phyloP scores from a whole-genome alignment of 1,140 invertebrate species.

The Pseudomyrmex flavicornis region DNA sequence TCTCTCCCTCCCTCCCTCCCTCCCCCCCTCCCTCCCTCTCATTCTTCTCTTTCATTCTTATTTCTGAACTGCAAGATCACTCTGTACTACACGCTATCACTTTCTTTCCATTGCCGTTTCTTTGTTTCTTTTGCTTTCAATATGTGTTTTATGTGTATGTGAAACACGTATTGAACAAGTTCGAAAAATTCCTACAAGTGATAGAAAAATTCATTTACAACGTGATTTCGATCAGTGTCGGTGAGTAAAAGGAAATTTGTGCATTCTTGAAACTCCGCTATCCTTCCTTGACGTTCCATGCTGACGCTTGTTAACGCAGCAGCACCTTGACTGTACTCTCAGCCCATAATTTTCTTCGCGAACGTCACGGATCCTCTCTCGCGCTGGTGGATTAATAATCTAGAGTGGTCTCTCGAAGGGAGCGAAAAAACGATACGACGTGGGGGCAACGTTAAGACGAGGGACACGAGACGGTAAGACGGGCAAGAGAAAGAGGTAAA shows the following conservation, averaged over 20 bases:
- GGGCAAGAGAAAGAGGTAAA: conserved; percentile 28
- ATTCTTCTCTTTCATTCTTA: conserved; percentile 56
- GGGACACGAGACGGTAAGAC: not conserved
- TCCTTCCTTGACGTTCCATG: conserved; percentile 30
- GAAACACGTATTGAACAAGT: conserved; percentile 6
- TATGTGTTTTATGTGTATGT: not conserved
- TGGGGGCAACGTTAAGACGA: conserved; percentile 57
- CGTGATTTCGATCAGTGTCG: too few relatives aligned
- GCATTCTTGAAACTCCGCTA: conserved; percentile 51
- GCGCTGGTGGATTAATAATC: conserved; percentile 75
- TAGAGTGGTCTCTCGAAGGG: conserved; percentile 61
- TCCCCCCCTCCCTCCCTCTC: conserved; percentile 54
- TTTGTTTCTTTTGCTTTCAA: conserved; percentile 39
- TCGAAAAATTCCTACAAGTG: conserved; percentile 21
- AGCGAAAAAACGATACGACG: conserved; percentile 69
- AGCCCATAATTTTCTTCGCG: conserved; percentile 70
- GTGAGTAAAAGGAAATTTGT: conserved; percentile 15
- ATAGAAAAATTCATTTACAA: conserved; percentile 79
- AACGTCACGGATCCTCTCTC: conserved; percentile 69
- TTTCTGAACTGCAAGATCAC: conserved; percentile 15
- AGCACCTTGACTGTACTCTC: conserved; percentile 70
- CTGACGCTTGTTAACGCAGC: conserved; percentile 73
- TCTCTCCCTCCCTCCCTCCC: conserved; percentile 50
- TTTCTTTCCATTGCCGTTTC: conserved; percentile 44
- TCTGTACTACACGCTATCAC: conserved; percentile 29